Conservation (phyloP, 1,140 invertebrate genomes). For the Tribolium castaneum region DNA sequence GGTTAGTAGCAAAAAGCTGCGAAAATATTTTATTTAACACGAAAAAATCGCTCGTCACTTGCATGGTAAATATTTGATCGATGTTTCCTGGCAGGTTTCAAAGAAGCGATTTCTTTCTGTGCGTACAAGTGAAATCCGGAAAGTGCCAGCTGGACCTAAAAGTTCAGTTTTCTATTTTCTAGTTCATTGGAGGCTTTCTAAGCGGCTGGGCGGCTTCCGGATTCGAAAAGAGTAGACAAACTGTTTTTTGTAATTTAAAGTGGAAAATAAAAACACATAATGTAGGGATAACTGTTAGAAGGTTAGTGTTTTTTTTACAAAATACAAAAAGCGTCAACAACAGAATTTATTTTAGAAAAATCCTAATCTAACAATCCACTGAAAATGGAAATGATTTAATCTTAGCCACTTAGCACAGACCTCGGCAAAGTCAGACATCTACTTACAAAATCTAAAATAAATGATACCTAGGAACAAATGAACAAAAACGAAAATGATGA, state of each 20-base stretch:
- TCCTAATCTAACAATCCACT: neutral
- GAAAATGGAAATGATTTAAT: too few species aligned
- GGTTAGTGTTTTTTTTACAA: too few species aligned
- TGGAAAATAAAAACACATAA: neutral
- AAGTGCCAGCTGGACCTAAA: neutral
- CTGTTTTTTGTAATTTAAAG: neutral
- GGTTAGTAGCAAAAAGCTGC: neutral
- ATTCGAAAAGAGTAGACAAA: neutral
- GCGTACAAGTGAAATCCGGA: neutral
- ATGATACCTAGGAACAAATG: too few species aligned
- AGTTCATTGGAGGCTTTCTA: neutral
- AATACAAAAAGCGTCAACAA: too few species aligned
- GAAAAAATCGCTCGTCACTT: neutral
- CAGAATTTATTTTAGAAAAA: too few species aligned
- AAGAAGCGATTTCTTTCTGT: neutral
- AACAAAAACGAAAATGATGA: too few species aligned
- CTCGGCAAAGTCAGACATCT: neutral
- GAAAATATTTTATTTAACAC: neutral
- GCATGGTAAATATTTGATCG: neutral
- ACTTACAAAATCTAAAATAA: too few species aligned
- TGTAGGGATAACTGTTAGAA: too few species aligned
- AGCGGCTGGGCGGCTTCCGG: neutral
- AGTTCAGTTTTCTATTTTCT: neutral
- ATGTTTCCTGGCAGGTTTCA: neutral
- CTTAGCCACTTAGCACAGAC: too few species aligned